Conservation (phyloP, 2,797 vertebrate species). For the Brotula barbata region DNA sequence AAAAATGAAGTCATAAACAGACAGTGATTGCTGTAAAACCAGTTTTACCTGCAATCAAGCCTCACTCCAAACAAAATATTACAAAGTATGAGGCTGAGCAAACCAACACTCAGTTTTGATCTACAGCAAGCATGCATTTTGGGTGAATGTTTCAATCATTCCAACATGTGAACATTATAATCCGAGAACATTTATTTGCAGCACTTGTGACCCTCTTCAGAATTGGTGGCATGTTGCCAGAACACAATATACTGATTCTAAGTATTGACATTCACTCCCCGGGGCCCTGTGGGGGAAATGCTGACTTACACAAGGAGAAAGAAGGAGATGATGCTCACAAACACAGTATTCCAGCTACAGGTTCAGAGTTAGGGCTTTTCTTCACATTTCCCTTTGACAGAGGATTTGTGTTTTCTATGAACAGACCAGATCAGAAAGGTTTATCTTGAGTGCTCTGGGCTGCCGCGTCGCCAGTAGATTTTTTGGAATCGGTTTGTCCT, state of each 20-base stretch:
- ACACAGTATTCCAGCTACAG: constrained; percentile 56
- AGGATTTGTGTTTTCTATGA: constrained; percentile 36
- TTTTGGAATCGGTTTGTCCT: constrained; percentile 39
- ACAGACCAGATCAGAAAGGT: constrained; percentile 30
- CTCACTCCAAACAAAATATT: too few species aligned
- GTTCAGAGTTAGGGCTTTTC: constrained; percentile 43
- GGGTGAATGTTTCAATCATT: not conserved
- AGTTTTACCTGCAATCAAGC: too few species aligned
- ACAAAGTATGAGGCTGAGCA: not conserved
- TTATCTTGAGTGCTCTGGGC: constrained; percentile 28
- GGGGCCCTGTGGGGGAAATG: constrained; percentile 14
- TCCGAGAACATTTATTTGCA: constrained; percentile 74
- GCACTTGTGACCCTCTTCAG: constrained; percentile 50
- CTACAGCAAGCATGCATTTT: too few species aligned
- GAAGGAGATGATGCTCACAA: constrained; percentile 52
- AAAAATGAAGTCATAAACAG: too few species aligned
- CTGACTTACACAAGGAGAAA: constrained; percentile 60
- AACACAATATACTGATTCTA: constrained; percentile 50
- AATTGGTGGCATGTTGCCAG: constrained; percentile 33
- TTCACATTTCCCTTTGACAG: constrained; percentile 23
- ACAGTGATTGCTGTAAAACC: too few species aligned
- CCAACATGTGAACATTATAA: constrained; percentile 50
- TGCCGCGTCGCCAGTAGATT: constrained; percentile 22
- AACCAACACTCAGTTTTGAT: too few species aligned
- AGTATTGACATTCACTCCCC: constrained; percentile 15